These are phyloP conservation scores for Ammodytes dubius DNA, from an alignment of 2,113 vertebrate genomes.

Conservation along the genomic window DNA sequence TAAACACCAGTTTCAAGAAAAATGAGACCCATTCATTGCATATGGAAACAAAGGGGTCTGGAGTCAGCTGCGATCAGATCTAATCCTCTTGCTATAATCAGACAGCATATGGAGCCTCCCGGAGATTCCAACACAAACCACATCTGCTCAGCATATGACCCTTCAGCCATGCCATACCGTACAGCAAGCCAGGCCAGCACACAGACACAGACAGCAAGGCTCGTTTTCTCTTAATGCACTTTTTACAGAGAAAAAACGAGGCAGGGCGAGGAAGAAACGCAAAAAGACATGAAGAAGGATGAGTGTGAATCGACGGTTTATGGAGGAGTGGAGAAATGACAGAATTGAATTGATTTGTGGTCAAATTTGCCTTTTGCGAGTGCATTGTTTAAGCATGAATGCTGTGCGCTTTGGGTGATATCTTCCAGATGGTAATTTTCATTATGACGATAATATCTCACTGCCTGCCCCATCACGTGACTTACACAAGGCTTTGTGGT, in stretches of 20 bases:
- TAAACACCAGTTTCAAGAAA: constrained; percentile 40
- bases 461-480: constrained; percentile 45
- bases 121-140: constrained; percentile 69
- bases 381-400: constrained; percentile 53
- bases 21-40: constrained; percentile 61
- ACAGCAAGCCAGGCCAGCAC: constrained; percentile 36
- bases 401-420: constrained; percentile 41
- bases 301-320: constrained; percentile 23
- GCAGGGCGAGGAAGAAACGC: constrained; percentile 29
- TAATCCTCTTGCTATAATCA: constrained; percentile 69
- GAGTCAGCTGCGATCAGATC: constrained; percentile 58
- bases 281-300: constrained; percentile 37
- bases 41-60: constrained; percentile 61
- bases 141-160: constrained; percentile 79
- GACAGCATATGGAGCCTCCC: constrained; percentile 72
- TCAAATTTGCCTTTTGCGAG: constrained; percentile 32
- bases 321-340: constrained; percentile 30
- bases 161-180: constrained; percentile 48
- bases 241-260: constrained; percentile 47
- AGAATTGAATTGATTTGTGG: constrained; percentile 54
- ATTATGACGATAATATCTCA: constrained; percentile 11
- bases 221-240: constrained; percentile 22
- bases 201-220: constrained; percentile 23
- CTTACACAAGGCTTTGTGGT: constrained; percentile 43
- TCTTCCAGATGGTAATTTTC: constrained; percentile 69